phyloP scores from a whole-genome alignment of 2,797 vertebrate genomes.

The Hirundo rustica region DNA sequence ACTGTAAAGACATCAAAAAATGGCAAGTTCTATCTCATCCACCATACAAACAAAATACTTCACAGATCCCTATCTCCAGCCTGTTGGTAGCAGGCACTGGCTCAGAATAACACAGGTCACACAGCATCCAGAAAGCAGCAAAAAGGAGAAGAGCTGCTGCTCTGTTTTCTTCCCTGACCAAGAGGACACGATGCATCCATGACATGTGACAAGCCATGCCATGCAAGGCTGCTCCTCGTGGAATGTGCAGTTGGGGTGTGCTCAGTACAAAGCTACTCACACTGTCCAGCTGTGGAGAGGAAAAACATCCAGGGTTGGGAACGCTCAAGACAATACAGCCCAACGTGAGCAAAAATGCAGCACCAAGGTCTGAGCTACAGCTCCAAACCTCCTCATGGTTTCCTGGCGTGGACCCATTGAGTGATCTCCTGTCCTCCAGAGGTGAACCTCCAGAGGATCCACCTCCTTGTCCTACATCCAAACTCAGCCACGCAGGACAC shows the following conservation, averaged over 20 bases:
- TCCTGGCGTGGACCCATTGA: neutral
- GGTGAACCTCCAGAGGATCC: neutral
- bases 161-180: neutral
- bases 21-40: rapidly evolving
- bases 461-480: neutral
- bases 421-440: neutral
- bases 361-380: neutral
- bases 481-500: neutral
- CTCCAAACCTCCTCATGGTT: rapidly evolving
- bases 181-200: rapidly evolving
- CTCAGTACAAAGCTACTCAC: neutral
- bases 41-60: neutral
- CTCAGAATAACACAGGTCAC: neutral
- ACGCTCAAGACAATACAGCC: neutral
- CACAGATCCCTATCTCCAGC: neutral
- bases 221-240: neutral
- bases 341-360: neutral
- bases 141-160: neutral
- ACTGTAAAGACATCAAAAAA: neutral
- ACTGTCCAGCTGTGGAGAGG: neutral
- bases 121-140: neutral
- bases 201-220: rapidly evolving
- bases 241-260: neutral
- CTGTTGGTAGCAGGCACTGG: neutral
- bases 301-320: neutral